A percentile compares a stretch with the other conserved stretches of the same genome.
Conservation (phyloP, 2,888 invertebrate species). For the Ischnus inquisitorius region DNA sequence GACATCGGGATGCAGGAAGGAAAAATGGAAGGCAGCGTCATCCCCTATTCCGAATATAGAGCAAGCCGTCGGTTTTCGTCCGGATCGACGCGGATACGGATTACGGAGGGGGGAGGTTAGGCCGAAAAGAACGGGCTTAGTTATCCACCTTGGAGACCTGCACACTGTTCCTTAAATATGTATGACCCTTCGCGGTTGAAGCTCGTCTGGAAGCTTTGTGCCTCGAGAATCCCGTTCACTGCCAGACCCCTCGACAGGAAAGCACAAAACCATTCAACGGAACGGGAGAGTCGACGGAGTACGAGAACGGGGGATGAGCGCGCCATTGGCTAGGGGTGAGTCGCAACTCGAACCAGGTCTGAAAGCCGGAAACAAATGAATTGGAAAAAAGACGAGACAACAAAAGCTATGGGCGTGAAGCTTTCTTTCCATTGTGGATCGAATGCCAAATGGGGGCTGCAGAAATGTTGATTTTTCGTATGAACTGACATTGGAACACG, state of each 20-base stretch:
- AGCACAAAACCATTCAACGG: neutral
- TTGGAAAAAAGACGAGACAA: slow-evolving; percentile 23
- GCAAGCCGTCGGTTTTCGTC: neutral
- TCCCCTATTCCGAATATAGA: slow-evolving; percentile 6
- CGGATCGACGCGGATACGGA: neutral
- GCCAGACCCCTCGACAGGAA: slow-evolving; percentile 19
- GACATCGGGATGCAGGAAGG: neutral
- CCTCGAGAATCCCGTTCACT: slow-evolving; percentile 34
- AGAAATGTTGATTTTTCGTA: neutral
- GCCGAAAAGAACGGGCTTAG: slow-evolving; percentile 71
- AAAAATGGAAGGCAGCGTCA: slow-evolving; percentile 10
- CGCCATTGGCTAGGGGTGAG: slow-evolving; percentile 20
- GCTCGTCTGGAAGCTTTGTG: slow-evolving; percentile 45
- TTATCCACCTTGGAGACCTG: slow-evolving; percentile 71
- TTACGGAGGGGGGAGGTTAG: slow-evolving; percentile 18
- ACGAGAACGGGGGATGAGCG: slow-evolving; percentile 10
- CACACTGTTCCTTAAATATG: slow-evolving; percentile 75
- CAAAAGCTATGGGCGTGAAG: neutral
- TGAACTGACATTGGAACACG: neutral
- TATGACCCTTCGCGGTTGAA: slow-evolving; percentile 70
- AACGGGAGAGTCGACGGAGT: slow-evolving; percentile 4
- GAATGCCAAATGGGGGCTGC: neutral
- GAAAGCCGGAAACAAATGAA: slow-evolving; percentile 38
- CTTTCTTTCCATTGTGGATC: neutral
- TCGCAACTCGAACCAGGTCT: slow-evolving; percentile 10